Evolutionary conservation across 2,797 vertebrate species (phyloP).

Genomic region (Adelosebastes latens): DNA sequence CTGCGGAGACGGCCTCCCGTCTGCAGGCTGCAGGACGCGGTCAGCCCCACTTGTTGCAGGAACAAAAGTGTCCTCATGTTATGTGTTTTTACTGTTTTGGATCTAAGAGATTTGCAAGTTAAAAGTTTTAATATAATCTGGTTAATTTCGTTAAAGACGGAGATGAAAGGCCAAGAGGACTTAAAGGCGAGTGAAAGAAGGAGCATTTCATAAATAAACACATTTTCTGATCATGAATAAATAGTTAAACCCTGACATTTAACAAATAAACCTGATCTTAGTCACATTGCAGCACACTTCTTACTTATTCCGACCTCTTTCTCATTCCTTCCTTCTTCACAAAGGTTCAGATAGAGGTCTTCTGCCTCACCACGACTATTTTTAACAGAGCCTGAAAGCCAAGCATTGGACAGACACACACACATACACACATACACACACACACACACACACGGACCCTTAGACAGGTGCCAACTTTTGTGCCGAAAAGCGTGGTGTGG

Average conservation of each 20-base stretch:
- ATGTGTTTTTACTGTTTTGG: background rate
- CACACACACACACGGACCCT: constrained; percentile 41
- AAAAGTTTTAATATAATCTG: background rate
- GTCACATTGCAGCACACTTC: background rate
- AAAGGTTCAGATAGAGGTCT: constrained; percentile 75
- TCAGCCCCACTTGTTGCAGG: background rate
- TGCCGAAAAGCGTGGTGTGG: constrained; percentile 60
- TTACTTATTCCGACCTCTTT: background rate
- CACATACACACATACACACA: constrained; percentile 48
- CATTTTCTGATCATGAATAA: background rate
- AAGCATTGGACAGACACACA: constrained; percentile 44
- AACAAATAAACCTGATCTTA: background rate
- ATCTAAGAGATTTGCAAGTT: background rate
- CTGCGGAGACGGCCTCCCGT: background rate
- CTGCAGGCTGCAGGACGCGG: background rate
- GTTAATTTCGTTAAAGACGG: background rate
- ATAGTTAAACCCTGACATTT: background rate
- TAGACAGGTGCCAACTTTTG: constrained; percentile 71
- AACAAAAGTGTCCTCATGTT: background rate
- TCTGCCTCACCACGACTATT: constrained; percentile 70
- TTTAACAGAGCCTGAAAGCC: constrained; percentile 75
- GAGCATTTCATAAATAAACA: background rate
- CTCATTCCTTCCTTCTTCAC: constrained; percentile 17
- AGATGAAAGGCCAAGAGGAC: background rate
- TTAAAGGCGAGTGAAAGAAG: background rate